Evolutionary conservation across 2,888 invertebrate species (phyloP), one percentile per base, ranked within the genome.

Genomic region (Ormyrus rosae): DNA sequence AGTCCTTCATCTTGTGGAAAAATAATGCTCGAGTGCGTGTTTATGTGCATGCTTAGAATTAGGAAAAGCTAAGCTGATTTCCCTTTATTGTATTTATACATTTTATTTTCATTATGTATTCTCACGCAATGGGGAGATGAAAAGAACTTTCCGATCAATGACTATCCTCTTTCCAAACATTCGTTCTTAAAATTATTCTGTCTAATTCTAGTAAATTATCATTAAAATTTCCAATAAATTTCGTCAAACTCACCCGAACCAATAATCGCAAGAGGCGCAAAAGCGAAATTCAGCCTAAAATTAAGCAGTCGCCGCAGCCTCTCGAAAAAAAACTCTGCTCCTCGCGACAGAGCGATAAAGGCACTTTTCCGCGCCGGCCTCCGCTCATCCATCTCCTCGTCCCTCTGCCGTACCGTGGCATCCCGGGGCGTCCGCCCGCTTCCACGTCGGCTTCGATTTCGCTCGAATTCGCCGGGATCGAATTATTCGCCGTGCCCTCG

Each of bases 401-500:
- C 51, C 46, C 19, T 46, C 65, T 5, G 13, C 9, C 11, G 6
- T 34, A 0, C 1, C 64, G 9, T 46, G 34, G 34, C 34, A 4
- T 34, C 34, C 4, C 34, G 34, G 34, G 34, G 34, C 34, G 34
- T 3, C 3, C 34, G 34, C 4, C 34, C 19, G 19, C 19, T 71
- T 55, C 55, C 65, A 74, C 71, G 79, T 81, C 81, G 75, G 45
- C 76, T 81, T 81, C 78, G 79, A 81, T 81, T 81, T 79, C 75
- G 72, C 64, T 70, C 70, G 74, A 78, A 64, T 74, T 74, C 74
- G 81, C 63, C 58, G 78, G 51, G 81, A 82, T 85, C 84, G 84
- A 88, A 85, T 89, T 89, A 89, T 89, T 89, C 87, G 85, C 81
- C 72, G 83, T 70, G 81, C 84, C 84, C 84, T 85, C 86, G 85